These are phyloP conservation scores for Anagyrus pseudococci DNA, from an alignment of 2,888 invertebrate species.

Conservation along the genomic window DNA sequence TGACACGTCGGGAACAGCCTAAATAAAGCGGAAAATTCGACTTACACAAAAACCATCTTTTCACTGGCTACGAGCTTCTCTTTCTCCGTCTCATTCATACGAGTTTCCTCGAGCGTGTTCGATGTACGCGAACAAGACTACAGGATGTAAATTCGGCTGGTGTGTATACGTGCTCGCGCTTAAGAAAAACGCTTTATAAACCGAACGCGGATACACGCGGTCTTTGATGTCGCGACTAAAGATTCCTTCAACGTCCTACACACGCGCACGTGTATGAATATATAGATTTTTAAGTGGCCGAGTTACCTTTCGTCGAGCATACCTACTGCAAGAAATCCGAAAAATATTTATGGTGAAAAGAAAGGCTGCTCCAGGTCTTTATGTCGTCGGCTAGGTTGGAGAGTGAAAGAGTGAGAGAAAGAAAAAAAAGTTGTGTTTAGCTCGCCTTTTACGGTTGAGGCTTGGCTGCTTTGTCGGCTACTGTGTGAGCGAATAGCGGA, in stretches of 20 bases:
- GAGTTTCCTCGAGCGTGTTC: background rate
- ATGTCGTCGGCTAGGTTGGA: too few species aligned
- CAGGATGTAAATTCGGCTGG: conserved; percentile 27
- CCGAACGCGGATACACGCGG: background rate
- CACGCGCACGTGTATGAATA: conserved; percentile 10
- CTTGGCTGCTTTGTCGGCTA: too few species aligned
- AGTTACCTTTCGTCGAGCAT: conserved; percentile 33
- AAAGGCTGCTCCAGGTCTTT: too few species aligned
- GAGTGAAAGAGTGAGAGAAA: background rate
- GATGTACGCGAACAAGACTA: conserved; percentile 12
- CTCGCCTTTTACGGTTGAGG: too few species aligned
- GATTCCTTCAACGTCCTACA: conserved; percentile 34
- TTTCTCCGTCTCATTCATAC: background rate
- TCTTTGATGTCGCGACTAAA: conserved; percentile 13
- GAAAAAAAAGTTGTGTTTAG: background rate
- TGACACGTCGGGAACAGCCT: background rate
- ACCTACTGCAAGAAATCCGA: too few species aligned
- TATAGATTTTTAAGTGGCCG: conserved; percentile 18
- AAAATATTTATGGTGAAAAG: conserved; percentile 12
- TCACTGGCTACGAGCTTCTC: conserved; percentile 1
- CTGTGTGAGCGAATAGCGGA: too few species aligned
- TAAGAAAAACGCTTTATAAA: conserved; percentile 44
- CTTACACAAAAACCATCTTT: conserved; percentile 1
- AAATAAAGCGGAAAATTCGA: conserved; percentile 8
- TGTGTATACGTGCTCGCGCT: conserved; percentile 48